Evolutionary conservation across 1,140 invertebrate genomes (phyloP).

Genomic region (Hestina assimilis): DNA sequence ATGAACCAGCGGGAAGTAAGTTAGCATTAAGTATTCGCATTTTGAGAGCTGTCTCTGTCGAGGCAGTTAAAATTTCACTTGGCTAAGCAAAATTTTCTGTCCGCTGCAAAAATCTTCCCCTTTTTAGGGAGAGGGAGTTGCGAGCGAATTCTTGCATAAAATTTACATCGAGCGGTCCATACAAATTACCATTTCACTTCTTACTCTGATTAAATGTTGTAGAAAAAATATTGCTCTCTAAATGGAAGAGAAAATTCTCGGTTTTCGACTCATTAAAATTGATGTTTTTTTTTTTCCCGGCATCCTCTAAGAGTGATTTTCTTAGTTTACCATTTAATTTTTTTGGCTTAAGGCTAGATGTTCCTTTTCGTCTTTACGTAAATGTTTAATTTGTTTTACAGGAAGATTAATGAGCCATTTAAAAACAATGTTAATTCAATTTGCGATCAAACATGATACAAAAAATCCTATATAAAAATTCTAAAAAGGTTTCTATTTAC

Average conservation of each 20-base stretch:
- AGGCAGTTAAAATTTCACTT: conserved; percentile 78
- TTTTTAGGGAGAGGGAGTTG: conserved; percentile 66
- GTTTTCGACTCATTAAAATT: conserved; percentile 76
- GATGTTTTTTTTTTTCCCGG: conserved; percentile 57
- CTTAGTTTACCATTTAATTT: conserved; percentile 53
- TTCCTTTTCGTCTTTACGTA: conserved; percentile 34
- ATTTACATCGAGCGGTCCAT: conserved; percentile 77
- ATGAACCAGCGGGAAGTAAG: conserved; percentile 74
- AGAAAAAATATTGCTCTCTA: conserved; percentile 77
- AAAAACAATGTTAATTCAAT: not conserved
- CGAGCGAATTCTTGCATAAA: conserved; percentile 75
- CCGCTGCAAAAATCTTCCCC: conserved; percentile 75
- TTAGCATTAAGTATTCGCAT: conserved; percentile 76
- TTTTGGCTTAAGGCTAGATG: conserved; percentile 30
- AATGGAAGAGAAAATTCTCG: conserved; percentile 75
- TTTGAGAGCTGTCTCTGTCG: conserved; percentile 71
- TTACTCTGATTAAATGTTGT: conserved; percentile 78
- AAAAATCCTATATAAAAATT: too few relatives aligned
- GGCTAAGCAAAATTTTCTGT: conserved; percentile 78
- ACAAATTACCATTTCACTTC: conserved; percentile 78
- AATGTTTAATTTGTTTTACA: conserved; percentile 44
- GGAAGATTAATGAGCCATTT: conserved; percentile 23
- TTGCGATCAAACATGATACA: too few relatives aligned
- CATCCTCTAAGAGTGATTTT: conserved; percentile 43
- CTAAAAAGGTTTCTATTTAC: not conserved